These are phyloP conservation scores for Muscicapa striata DNA, from an alignment of 2,797 vertebrate genomes.

Conservation along the genomic window DNA sequence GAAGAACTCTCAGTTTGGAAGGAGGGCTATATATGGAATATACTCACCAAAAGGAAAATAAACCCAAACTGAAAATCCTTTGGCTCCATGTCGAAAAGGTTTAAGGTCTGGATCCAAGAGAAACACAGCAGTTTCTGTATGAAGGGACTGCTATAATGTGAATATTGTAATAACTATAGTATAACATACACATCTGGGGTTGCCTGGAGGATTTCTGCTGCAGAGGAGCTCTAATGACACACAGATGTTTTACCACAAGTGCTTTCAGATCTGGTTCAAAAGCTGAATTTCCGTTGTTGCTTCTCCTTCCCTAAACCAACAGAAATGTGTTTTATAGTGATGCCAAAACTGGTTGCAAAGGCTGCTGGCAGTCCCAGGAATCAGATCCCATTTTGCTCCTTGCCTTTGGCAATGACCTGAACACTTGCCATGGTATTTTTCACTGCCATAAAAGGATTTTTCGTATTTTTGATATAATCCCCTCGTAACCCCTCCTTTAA, in stretches of 20 bases:
- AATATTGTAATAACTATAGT: background rate
- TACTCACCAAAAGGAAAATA: slow-evolving; percentile 29
- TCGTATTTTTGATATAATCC: background rate
- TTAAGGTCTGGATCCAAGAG: slow-evolving; percentile 2
- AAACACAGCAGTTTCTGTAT: background rate
- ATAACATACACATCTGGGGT: background rate
- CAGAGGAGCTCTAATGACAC: background rate
- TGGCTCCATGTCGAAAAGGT: background rate
- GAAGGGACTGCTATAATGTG: background rate
- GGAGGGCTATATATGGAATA: slow-evolving; percentile 25
- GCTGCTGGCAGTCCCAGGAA: background rate
- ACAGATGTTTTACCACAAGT: slow-evolving; percentile 6
- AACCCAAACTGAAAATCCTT: slow-evolving; percentile 19
- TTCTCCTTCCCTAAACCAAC: background rate
- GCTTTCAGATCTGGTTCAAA: background rate
- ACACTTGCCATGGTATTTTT: background rate
- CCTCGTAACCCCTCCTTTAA: background rate
- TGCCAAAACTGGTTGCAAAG: slow-evolving; percentile 11
- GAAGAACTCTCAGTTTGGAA: background rate
- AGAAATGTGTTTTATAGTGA: background rate
- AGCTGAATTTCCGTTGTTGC: background rate
- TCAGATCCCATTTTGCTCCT: background rate
- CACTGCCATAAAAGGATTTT: background rate
- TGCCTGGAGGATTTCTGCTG: background rate
- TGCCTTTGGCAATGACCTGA: background rate